Evolutionary conservation across 92 coral and sea anemone species (phyloP).

Genomic region (Metridium senile): DNA sequence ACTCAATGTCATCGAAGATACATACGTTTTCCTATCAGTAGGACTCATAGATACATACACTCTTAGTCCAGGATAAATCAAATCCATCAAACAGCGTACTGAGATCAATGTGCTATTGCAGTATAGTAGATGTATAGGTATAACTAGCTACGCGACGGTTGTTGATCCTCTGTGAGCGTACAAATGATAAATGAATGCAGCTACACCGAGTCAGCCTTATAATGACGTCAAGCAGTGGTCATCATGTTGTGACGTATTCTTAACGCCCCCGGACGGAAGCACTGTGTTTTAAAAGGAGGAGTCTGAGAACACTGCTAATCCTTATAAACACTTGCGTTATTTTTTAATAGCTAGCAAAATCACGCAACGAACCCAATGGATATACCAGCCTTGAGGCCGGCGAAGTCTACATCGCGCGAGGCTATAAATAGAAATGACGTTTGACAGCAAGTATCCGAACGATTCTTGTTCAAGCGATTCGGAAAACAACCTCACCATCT

Average conservation of each 20-base stretch:
- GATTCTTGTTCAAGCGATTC: conserved; percentile 3
- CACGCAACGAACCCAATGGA: conserved; percentile 4
- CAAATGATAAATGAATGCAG: neutral
- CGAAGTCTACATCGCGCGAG: neutral
- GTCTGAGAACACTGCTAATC: neutral
- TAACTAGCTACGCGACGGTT: too few relatives aligned
- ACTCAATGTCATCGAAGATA: neutral
- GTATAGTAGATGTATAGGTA: too few relatives aligned
- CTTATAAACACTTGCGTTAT: neutral
- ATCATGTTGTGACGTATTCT: neutral
- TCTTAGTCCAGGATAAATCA: neutral
- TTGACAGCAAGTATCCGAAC: neutral
- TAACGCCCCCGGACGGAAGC: conserved; percentile 42
- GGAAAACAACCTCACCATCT: neutral
- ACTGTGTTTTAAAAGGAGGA: neutral
- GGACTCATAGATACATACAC: neutral
- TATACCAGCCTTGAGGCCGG: too few relatives aligned
- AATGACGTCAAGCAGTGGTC: conserved; percentile 14
- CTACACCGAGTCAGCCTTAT: neutral
- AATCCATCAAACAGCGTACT: neutral
- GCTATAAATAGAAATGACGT: neutral
- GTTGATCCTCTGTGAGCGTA: too few relatives aligned
- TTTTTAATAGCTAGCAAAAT: neutral
- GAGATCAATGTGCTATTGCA: too few relatives aligned
- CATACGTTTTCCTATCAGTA: neutral